Conservation (phyloP, 2,797 vertebrate species). For the Hemitrygon akajei region DNA sequence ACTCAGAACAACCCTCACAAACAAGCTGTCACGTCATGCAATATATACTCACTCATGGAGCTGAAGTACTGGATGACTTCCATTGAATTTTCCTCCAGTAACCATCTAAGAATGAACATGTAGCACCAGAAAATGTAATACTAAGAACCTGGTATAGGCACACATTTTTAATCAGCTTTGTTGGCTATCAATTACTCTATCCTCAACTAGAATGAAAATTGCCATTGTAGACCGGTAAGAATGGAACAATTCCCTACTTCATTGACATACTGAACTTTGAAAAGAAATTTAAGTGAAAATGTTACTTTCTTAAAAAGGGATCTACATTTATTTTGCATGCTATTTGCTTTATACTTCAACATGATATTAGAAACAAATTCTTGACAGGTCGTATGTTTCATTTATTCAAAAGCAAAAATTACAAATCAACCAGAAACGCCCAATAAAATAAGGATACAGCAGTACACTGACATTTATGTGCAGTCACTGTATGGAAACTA, state of each 20-base stretch:
- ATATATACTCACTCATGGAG: background rate
- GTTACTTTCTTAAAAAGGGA: background rate
- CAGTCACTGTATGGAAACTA: background rate
- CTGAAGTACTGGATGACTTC: background rate
- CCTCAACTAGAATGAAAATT: background rate
- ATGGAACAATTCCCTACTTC: background rate
- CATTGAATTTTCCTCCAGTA: background rate
- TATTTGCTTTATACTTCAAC: background rate
- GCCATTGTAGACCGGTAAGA: background rate
- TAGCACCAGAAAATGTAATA: too few relatives aligned
- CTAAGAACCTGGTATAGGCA: too few relatives aligned
- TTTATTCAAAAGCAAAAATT: background rate
- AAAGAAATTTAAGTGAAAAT: background rate
- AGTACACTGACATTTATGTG: background rate
- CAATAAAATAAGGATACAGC: background rate
- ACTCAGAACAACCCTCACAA: background rate
- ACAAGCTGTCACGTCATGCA: background rate
- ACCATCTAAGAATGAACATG: background rate
- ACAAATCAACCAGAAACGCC: background rate
- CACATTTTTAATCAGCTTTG: background rate
- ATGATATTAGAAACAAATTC: too few relatives aligned
- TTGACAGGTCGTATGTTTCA: background rate
- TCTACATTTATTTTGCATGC: background rate
- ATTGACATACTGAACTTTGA: background rate
- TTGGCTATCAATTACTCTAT: background rate